Conservation (phyloP, 2,113 vertebrate genomes). For the Manacus vitellinus region DNA sequence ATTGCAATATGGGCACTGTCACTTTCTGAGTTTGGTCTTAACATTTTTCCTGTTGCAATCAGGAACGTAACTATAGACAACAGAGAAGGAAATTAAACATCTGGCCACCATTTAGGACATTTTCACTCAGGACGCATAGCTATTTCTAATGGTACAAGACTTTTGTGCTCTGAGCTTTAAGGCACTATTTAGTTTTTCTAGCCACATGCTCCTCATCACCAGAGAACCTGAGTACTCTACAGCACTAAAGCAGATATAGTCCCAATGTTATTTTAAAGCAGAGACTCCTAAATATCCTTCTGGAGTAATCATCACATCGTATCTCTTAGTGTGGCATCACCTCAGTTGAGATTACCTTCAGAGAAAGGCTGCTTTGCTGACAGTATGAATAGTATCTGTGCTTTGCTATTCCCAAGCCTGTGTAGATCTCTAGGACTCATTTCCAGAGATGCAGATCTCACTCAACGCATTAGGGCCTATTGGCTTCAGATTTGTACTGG, state of each 20-base stretch:
- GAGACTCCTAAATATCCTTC: neutral
- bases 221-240: rapidly evolving
- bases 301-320: rapidly evolving
- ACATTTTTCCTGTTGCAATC: neutral
- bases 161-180: neutral
- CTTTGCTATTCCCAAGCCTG: neutral
- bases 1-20: neutral
- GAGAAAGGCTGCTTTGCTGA: neutral
- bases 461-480: neutral
- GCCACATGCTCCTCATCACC: neutral
- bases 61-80: neutral
- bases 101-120: neutral
- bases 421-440: neutral
- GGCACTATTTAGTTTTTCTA: neutral
- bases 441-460: neutral
- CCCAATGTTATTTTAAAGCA: neutral
- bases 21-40: neutral
- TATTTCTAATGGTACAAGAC: neutral
- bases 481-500: neutral
- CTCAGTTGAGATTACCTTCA: rapidly evolving
- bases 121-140: neutral
- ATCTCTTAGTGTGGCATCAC: neutral
- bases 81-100: neutral
- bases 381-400: neutral
- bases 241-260: neutral